A percentile compares a stretch with the other conserved stretches of the same genome.
These are phyloP conservation scores for Apis florea DNA, from an alignment of 1,140 invertebrate species.

Conservation along the genomic window DNA sequence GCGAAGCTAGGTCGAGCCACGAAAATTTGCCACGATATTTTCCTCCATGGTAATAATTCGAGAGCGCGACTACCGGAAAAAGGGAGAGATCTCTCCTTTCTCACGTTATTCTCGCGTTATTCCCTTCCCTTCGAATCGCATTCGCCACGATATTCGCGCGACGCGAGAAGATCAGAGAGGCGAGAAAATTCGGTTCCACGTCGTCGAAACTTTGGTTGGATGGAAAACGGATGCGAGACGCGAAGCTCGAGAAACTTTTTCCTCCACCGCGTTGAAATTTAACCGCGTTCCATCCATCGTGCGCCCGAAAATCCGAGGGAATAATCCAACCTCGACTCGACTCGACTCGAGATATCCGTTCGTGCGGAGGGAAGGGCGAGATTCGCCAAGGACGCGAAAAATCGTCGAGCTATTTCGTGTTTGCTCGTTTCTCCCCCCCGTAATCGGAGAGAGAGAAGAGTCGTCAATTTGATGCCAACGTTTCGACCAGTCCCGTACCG, in stretches of 20 bases:
- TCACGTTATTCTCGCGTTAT: background rate
- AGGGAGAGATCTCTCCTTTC: background rate
- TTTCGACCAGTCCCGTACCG: slow-evolving; percentile 11
- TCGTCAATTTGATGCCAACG: slow-evolving; percentile 12
- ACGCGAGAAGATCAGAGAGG: no score
- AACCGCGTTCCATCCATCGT: no score
- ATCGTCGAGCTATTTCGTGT: background rate
- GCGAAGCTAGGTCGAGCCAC: no score
- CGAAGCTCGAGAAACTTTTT: slow-evolving; percentile 18
- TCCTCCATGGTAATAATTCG: no score
- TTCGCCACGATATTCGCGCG: background rate
- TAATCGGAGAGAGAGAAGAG: background rate
- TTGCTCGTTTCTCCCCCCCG: background rate
- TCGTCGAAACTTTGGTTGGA: slow-evolving; percentile 5
- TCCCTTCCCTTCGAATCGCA: background rate
- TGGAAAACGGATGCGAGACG: background rate
- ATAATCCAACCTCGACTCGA: background rate
- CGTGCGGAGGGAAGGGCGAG: no score
- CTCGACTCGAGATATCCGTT: background rate
- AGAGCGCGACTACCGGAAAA: no score
- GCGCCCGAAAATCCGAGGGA: background rate
- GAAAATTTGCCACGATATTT: no score
- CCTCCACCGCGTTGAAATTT: background rate
- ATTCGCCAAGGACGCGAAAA: background rate
- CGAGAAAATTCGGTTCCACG: no score